Base-by-base conservation (phyloP, 2,113 vertebrate genomes). In the Micronycteris hirsuta region DNA sequence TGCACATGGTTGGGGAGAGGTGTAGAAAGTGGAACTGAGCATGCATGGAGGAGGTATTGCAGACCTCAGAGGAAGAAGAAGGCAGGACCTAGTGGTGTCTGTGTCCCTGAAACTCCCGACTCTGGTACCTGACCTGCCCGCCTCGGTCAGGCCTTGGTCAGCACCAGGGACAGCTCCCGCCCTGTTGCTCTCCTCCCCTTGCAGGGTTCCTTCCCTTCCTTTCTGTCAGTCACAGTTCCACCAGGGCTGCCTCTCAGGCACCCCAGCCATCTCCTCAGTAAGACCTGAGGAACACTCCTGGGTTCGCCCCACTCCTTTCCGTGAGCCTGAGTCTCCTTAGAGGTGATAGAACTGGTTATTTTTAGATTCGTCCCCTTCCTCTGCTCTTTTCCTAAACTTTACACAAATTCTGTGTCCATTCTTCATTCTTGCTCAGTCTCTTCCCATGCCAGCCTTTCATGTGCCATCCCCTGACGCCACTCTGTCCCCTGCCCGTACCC, bases 81-180 rank as follows among this genome's bases (percentile, higher is more conserved):
- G 20, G 88, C 94, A 5, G 97, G 78, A 0, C 94, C n/a, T 15
- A 98, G 99, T 70, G 36, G 47, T 92, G 41, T 71, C 22, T 81
- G 45, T 68, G 4, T 70, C 67, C 15, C 52, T 28, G 1, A 33
- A 61, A 45, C 80, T 92, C 65, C 94, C 65, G 14, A 99, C 97
- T 77, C 98, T 56, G 2, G 97, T 95, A 86, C 98, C 71, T 99
- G 87, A 47, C 92, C 0, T 98, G 98, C 7, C 99, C 96, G 47
- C 98, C 96, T 7, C 90, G 70, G 10, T 98, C 98, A 10, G 99
- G 98, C 94, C 99, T 99, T 91, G 99, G 98, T 97, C 99, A 99
- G n/a, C 43, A 97, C 97, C 97, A 93, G 13, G 97, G 96, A 97
- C 96, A 97, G 97, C 91, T 63, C 93, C 89, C 15, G 14, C 15